Evolutionary conservation across 2,797 vertebrate species (phyloP).

Genomic region (Protosalanx chinensis): DNA sequence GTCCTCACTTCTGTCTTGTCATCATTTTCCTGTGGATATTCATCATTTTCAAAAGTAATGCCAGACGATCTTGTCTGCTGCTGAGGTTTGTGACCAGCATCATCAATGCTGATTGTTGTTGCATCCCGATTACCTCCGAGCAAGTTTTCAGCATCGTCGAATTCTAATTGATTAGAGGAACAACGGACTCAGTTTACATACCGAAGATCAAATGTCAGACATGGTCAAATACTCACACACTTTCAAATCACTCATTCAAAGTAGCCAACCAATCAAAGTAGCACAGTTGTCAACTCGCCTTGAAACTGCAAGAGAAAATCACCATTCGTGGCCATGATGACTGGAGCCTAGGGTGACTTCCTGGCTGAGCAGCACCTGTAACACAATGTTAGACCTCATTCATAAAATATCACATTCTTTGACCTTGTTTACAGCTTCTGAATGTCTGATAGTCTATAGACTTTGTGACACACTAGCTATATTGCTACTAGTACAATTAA

Average conservation of each 20-base stretch:
- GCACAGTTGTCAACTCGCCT: slow-evolving; percentile 27
- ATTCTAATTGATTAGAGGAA: slow-evolving; percentile 71
- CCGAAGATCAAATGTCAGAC: neutral
- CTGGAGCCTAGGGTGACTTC: neutral
- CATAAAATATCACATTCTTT: too few relatives aligned
- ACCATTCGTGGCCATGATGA: slow-evolving; percentile 35
- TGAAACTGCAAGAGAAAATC: slow-evolving; percentile 47
- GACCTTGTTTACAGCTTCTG: too few relatives aligned
- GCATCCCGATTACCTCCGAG: slow-evolving; percentile 74
- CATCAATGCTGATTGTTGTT: slow-evolving; percentile 81
- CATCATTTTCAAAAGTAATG: slow-evolving; percentile 69
- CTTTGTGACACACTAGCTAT: too few relatives aligned
- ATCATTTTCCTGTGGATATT: slow-evolving; percentile 74
- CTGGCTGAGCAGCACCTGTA: too few relatives aligned
- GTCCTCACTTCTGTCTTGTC: slow-evolving; percentile 83
- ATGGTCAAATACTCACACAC: neutral
- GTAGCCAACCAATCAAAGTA: neutral
- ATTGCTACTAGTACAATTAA: too few relatives aligned
- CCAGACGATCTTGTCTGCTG: slow-evolving; percentile 60
- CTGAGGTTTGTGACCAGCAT: slow-evolving; percentile 62
- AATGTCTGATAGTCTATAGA: too few relatives aligned
- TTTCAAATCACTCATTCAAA: neutral
- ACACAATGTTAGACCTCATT: neutral
- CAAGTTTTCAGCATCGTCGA: slow-evolving; percentile 80
- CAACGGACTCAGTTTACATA: neutral